Evolutionary conservation across 2,888 invertebrate species (phyloP), one percentile per base, ranked within the genome.

Genomic region (Noctua pronuba): DNA sequence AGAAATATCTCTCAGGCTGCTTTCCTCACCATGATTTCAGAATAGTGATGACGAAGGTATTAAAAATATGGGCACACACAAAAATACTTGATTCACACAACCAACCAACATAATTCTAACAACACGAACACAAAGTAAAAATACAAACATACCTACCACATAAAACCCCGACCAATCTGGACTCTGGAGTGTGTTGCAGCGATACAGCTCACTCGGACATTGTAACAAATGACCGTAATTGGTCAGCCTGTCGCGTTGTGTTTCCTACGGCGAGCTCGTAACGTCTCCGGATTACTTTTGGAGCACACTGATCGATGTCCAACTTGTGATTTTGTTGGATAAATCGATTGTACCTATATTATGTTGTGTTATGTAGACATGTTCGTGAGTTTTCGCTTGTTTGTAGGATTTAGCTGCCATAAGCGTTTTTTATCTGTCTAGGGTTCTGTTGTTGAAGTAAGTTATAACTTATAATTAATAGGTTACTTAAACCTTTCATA

Each of bases 211-310:
- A 84, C 84, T 86, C 85, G 88, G 90, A 88, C 90, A 86, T 83
- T 80, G 86, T 91, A 89, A 91, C 90, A 90, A 85, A 85, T 86
- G 89, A 86, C 79, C 71, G 91, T 91, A 89, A 92, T 92, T 93
- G 94, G 94, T 94, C 94, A 94, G 90, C 77, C 90, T 90, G 92
- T 93, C 89, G 89, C 89, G 89, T 86, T 86, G 84, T 88, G 82
- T 88, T 87, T 84, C 87, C 85, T 80, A 75, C 80, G 79, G 85
- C 83, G 55, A 65, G 80, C 80, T 80, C 83, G 86, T 84, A 86
- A 83, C 85, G 86, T 88, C 87, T 82, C 87, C 68, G 84, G 88
- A 87, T 85, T 86, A 87, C 86, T 89, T 88, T 88, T 83, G 86
- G 88, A 85, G 85, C 75, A 68, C 79, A n/a, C 77, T 88, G 88